phyloP scores from a whole-genome alignment of 2,888 invertebrate genomes.

The Phragmatobia fuliginosa region DNA sequence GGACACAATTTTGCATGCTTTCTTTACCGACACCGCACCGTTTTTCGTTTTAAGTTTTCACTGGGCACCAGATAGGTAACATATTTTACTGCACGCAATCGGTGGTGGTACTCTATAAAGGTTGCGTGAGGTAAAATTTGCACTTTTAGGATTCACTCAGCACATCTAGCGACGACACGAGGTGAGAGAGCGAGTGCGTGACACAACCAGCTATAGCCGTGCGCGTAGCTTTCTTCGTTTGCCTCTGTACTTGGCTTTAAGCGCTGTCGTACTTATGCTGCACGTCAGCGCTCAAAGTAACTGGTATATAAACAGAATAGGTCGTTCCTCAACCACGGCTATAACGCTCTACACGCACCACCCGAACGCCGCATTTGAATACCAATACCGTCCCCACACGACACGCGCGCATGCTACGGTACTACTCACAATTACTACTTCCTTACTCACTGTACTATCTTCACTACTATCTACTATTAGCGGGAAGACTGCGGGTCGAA shows the following conservation, averaged over 20 bases:
- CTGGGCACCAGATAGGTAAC: slow-evolving; percentile 84
- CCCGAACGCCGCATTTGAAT: slow-evolving; percentile 90
- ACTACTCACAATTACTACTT: slow-evolving; percentile 84
- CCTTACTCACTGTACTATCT: slow-evolving; percentile 83
- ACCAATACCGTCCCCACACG: slow-evolving; percentile 88
- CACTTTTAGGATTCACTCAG: slow-evolving; percentile 85
- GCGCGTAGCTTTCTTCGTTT: slow-evolving; percentile 35
- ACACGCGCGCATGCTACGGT: slow-evolving; percentile 85
- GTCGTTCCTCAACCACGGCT: slow-evolving; percentile 52
- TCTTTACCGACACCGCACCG: slow-evolving; percentile 84
- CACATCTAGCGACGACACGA: slow-evolving; percentile 84
- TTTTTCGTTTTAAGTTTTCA: slow-evolving; percentile 84
- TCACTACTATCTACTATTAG: slow-evolving; percentile 82
- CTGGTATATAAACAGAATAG: slow-evolving; percentile 20
- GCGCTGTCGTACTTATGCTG: slow-evolving; percentile 28
- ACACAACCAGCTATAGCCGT: slow-evolving; percentile 58
- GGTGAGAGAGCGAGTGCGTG: slow-evolving; percentile 86
- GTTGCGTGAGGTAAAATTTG: slow-evolving; percentile 71
- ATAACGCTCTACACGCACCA: slow-evolving; percentile 73
- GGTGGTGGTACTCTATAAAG: slow-evolving; percentile 20
- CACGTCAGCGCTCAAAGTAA: slow-evolving; percentile 25
- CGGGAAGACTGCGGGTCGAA: slow-evolving; percentile 78
- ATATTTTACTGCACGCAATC: slow-evolving; percentile 69
- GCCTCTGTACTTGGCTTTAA: slow-evolving; percentile 27
- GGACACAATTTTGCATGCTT: slow-evolving; percentile 87